Conservation (phyloP, 2,113 vertebrate species). For the Malurus melanocephalus region DNA sequence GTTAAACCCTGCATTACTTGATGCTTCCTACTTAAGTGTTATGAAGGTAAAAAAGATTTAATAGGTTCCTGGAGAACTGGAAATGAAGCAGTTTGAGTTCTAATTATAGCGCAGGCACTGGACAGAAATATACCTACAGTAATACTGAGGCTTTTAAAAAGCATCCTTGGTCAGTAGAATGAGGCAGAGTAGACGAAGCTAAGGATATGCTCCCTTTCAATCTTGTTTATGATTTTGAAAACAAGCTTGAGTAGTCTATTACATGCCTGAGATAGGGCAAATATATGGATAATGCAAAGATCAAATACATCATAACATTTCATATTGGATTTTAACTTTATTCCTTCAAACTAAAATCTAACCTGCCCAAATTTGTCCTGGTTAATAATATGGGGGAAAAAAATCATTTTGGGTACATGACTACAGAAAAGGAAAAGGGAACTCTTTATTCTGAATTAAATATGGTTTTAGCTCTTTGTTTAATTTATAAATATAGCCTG, state of each 20-base stretch:
- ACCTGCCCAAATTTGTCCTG: neutral
- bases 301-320: neutral
- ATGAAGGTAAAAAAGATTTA: neutral
- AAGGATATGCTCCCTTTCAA: neutral
- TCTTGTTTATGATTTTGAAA: neutral
- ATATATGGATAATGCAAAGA: neutral
- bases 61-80: neutral
- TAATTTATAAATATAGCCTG: constrained; percentile 1
- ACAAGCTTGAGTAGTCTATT: neutral
- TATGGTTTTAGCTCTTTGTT: neutral
- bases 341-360: neutral
- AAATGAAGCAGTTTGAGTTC: neutral
- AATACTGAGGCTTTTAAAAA: neutral
- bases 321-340: neutral
- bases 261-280: neutral
- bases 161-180: neutral
- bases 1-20: neutral
- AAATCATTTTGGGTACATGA: neutral
- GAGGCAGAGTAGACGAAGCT: neutral
- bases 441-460: neutral
- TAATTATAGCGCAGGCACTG: neutral
- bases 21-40: neutral
- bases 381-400: neutral
- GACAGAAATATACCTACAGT: neutral
- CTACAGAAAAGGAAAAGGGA: neutral